These are phyloP conservation scores for Emydura subglobosa DNA, from an alignment of 2,113 vertebrate species.

Conservation along the genomic window DNA sequence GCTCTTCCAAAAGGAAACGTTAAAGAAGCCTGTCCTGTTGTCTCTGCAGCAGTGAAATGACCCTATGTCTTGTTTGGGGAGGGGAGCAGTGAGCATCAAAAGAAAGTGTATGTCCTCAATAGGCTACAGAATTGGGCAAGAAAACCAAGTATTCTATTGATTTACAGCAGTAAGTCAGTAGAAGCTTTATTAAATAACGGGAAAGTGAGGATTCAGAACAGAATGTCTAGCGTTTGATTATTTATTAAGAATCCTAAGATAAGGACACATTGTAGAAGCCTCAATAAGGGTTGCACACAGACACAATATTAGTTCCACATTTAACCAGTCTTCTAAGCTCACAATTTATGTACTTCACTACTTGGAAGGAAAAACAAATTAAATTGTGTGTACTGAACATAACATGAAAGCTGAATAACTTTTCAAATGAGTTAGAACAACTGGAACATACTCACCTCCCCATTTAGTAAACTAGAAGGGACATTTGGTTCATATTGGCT, in stretches of 20 bases:
- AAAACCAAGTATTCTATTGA: neutral
- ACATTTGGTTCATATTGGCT: slow-evolving; percentile 69
- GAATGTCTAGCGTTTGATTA: neutral
- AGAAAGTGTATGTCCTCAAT: neutral
- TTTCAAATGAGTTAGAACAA: neutral
- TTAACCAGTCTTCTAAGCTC: neutral
- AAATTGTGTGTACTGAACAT: neutral
- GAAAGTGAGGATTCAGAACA: neutral
- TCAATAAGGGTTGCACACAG: neutral
- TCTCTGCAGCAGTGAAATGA: neutral
- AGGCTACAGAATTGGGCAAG: neutral
- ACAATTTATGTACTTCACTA: neutral
- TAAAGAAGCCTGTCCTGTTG: neutral
- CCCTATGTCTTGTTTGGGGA: neutral
- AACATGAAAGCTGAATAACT: neutral
- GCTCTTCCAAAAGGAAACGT: neutral
- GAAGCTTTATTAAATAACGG: neutral
- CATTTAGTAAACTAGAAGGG: slow-evolving; percentile 65
- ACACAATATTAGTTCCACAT: neutral
- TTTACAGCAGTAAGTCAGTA: neutral
- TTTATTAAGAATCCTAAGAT: neutral
- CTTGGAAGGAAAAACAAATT: neutral
- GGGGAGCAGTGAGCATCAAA: neutral
- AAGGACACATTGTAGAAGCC: neutral
- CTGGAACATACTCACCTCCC: slow-evolving; percentile 79